Conservation (phyloP, 2,888 invertebrate species). For the Eupeodes luniger region DNA sequence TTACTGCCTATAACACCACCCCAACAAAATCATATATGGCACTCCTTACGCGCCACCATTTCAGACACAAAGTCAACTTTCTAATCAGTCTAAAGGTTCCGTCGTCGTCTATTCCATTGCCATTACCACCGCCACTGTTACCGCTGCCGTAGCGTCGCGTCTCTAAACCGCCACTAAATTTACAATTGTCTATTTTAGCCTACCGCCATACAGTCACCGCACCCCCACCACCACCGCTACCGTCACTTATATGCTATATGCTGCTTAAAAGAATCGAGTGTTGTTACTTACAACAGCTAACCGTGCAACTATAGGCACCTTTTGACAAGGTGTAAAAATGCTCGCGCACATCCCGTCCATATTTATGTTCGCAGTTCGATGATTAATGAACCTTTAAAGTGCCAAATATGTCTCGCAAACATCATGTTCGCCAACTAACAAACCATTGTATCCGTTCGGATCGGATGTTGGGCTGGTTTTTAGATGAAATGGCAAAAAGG, state of each 20-base stretch:
- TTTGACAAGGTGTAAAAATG: slow-evolving; percentile 75
- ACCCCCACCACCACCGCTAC: no score
- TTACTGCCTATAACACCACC: slow-evolving; percentile 29
- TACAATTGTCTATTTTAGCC: slow-evolving; percentile 50
- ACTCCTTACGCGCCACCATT: slow-evolving; percentile 65
- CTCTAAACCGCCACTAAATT: slow-evolving; percentile 19
- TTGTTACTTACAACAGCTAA: slow-evolving; percentile 38
- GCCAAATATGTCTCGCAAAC: slow-evolving; percentile 76
- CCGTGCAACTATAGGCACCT: slow-evolving; percentile 56
- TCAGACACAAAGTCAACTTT: slow-evolving; percentile 60
- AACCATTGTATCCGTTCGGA: slow-evolving; percentile 73
- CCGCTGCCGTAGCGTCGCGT: slow-evolving; percentile 15
- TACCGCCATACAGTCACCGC: not conserved
- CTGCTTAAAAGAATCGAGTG: slow-evolving; percentile 7
- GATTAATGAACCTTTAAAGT: slow-evolving; percentile 76
- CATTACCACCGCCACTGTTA: slow-evolving; percentile 20
- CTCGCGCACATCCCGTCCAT: slow-evolving; percentile 74
- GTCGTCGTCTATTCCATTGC: slow-evolving; percentile 8
- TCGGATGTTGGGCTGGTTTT: slow-evolving; percentile 55
- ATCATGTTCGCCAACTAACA: slow-evolving; percentile 73
- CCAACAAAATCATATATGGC: slow-evolving; percentile 53
- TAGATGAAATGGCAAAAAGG: slow-evolving; percentile 26
- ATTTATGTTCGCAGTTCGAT: slow-evolving; percentile 72
- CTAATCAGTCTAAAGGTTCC: slow-evolving; percentile 71
- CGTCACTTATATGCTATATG: not conserved